Evolutionary conservation across 1,140 invertebrate genomes (phyloP).

Genomic region (Aphis craccivora): DNA sequence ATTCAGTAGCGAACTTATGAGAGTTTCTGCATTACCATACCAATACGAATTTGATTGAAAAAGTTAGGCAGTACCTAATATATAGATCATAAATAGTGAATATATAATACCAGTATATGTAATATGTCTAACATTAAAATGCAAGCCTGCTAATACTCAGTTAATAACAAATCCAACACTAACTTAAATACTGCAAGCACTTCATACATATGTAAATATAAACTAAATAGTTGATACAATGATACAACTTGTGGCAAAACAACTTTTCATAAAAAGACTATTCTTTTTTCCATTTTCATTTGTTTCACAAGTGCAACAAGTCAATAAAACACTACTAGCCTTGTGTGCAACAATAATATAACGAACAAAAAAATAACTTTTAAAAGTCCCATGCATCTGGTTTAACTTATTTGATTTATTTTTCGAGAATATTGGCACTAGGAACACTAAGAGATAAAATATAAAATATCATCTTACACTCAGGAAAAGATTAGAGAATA

Average conservation of each 20-base stretch:
- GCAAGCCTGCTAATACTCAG: neutral
- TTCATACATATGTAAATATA: neutral
- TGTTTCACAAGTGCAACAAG: neutral
- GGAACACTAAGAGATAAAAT: neutral
- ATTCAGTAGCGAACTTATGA: neutral
- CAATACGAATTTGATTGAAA: neutral
- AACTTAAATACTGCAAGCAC: neutral
- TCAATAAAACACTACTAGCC: neutral
- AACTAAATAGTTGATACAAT: neutral
- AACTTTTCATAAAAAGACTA: neutral
- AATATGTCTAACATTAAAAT: neutral
- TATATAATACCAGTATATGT: neutral
- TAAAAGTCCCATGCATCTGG: neutral
- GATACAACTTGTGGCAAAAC: neutral
- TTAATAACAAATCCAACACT: neutral
- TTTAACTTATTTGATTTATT: neutral
- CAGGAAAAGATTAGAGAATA: neutral
- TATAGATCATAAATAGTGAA: neutral
- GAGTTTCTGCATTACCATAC: neutral
- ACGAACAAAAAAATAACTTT: constrained; percentile 19
- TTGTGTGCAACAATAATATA: constrained; percentile 15
- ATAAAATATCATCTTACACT: neutral
- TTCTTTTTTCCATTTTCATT: neutral
- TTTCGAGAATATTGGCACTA: neutral
- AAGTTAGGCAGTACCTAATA: neutral